Percentiles rank a stretch among this genome's conserved stretches.
These are phyloP conservation scores for Bradypus variegatus DNA, from an alignment of 2,797 vertebrate genomes.

Conservation along the genomic window DNA sequence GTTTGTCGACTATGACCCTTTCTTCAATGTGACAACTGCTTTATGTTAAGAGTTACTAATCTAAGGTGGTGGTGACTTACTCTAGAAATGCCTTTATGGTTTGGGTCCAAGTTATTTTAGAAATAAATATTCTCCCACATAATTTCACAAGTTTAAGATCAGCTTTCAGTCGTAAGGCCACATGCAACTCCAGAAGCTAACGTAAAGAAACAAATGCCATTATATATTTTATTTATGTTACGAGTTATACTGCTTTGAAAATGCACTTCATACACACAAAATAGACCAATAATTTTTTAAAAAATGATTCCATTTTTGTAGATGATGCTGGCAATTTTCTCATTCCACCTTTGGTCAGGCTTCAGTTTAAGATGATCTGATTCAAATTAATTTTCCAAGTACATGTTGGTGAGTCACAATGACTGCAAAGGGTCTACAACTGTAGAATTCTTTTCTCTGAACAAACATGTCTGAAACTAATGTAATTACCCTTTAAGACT, in stretches of 20 bases:
- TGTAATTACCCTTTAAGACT: constrained; percentile 29
- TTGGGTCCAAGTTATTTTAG: constrained; percentile 32
- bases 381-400: background rate
- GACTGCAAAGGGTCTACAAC: background rate
- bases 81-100: constrained; percentile 4
- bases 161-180: background rate
- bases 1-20: background rate
- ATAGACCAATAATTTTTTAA: background rate
- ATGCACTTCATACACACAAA: background rate
- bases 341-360: background rate
- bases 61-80: background rate
- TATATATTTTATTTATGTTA: background rate
- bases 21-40: background rate
- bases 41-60: constrained; percentile 21
- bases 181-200: background rate
- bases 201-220: background rate
- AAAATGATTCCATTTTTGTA: constrained; percentile 7
- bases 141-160: constrained; percentile 11
- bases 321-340: background rate
- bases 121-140: background rate
- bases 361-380: constrained; percentile 4
- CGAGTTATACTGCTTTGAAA: constrained; percentile 20
- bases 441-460: background rate
- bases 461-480: constrained; percentile 32
- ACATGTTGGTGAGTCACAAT: background rate